These are phyloP conservation scores for Tanypteryx hageni DNA, from an alignment of 2,888 invertebrate genomes.

Conservation along the genomic window DNA sequence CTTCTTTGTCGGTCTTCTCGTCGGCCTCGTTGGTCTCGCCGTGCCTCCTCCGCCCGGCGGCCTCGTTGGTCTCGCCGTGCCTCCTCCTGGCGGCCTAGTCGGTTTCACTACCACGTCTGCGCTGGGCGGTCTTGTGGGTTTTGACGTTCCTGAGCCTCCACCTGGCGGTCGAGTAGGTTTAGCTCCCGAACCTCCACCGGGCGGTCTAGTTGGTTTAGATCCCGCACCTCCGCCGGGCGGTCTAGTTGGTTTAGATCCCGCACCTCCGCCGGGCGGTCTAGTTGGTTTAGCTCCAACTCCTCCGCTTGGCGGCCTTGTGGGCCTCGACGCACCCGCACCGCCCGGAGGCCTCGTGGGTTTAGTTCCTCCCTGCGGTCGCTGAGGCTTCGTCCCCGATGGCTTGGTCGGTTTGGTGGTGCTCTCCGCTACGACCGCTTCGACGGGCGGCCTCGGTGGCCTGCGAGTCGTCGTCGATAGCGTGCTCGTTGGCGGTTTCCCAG, in stretches of 20 bases:
- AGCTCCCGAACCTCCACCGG: neutral
- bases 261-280: neutral
- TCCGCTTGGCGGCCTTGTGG: neutral
- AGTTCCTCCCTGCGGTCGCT: slow-evolving; percentile 2
- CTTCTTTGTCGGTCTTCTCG: slow-evolving; percentile 68
- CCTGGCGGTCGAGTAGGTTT: neutral
- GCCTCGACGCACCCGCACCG: neutral
- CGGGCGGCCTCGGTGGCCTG: slow-evolving; percentile 66
- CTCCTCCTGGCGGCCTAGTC: slow-evolving; percentile 48
- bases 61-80: neutral
- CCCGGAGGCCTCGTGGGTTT: neutral
- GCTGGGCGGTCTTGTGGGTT: neutral
- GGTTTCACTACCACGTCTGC: slow-evolving; percentile 34
- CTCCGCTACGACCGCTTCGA: slow-evolving; percentile 40
- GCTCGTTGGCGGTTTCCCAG: slow-evolving; percentile 68
- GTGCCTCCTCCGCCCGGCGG: neutral
- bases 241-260: neutral
- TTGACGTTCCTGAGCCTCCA: neutral
- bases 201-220: neutral
- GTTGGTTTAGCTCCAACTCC: neutral
- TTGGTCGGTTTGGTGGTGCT: neutral
- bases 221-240: neutral
- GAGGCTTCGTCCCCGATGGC: neutral
- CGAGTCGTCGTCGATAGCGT: slow-evolving; percentile 67
- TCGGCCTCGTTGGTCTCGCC: slow-evolving; percentile 33